Evolutionary conservation across 1,140 invertebrate species (phyloP).

Genomic region (Acromyrmex echinatior): DNA sequence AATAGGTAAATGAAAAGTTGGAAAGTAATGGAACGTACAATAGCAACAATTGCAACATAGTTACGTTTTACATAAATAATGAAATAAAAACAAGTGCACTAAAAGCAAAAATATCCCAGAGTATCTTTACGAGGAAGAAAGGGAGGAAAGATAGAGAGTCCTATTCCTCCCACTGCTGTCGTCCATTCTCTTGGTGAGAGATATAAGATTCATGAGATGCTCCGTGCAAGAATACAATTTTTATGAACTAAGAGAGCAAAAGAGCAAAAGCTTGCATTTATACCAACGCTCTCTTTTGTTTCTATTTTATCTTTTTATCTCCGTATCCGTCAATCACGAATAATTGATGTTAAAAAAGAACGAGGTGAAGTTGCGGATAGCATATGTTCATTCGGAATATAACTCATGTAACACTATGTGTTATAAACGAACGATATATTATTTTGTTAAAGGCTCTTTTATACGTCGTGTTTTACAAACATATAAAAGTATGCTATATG

Average conservation of each 20-base stretch:
- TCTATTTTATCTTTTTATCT: conserved; percentile 45
- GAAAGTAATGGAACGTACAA: neutral
- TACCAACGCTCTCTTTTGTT: conserved; percentile 64
- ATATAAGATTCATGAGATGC: conserved; percentile 76
- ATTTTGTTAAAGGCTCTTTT: neutral
- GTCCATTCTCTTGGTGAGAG: conserved; percentile 46
- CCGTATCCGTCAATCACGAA: conserved; percentile 71
- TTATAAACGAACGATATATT: conserved; percentile 4
- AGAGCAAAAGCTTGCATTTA: conserved; percentile 69
- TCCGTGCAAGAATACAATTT: conserved; percentile 71
- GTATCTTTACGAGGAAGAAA: neutral
- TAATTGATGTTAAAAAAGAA: conserved; percentile 67
- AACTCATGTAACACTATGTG: neutral
- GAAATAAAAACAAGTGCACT: neutral
- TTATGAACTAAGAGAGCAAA: conserved; percentile 67
- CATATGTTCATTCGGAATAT: neutral
- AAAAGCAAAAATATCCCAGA: conserved; percentile 1
- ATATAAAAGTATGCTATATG: neutral
- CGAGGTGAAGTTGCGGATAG: neutral
- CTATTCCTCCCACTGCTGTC: conserved; percentile 24
- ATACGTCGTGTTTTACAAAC: neutral
- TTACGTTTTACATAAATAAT: neutral
- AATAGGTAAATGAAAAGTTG: neutral
- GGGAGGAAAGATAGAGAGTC: neutral
- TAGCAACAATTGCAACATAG: neutral